Evolutionary conservation across 2,797 vertebrate species (phyloP), one percentile per base, ranked within the genome.

Genomic region (Phalanger gymnotis): DNA sequence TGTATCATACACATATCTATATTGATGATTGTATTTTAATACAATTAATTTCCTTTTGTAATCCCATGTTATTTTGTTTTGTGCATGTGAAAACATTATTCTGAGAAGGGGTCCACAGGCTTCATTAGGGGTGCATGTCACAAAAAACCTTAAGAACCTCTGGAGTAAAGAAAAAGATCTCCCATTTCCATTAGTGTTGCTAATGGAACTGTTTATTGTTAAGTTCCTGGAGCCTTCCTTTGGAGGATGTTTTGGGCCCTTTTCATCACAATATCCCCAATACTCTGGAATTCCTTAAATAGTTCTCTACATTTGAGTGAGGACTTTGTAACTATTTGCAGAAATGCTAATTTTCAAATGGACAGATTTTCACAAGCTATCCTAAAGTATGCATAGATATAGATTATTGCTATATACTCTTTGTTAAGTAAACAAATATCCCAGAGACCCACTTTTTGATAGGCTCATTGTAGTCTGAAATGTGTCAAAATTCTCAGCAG

Each of bases 401-500:
- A 93, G 66, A 87, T 2, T 1, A 91, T 66, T 52, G 5, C 5
- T 55, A 16, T 91, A 57, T 47, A 40, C 94, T 94, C 53, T 34
- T 54, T 54, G 40, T 93, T 89, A 73, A 47, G 56, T 91, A 47
- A 66, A 94, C 90, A 96, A 94, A 40, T 81, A 51, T n/a, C 95
- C 56, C 91, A 53, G 61, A 94, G 90, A 92, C n/a, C 25, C 56
- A 54, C 91, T 96, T 90, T 55, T 81, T 93, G 81, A 97, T 53
- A 52, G 12, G 73, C 92, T 92, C 30, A 56, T 87, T 92, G 53
- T 91, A 58, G 90, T 95, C 53, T 53, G 90, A 97, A 97, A 97
- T 93, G 93, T 92, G 97, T 97, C 95, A 96, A 97, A 96, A 93
- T 54, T 96, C 93, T 94, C 96, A 97, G 94, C 92, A 93, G 58